A percentile compares a stretch with the other conserved stretches of the same genome.
phyloP scores from a whole-genome alignment of 2,797 vertebrate genomes.

The Meriones psammophilus region DNA sequence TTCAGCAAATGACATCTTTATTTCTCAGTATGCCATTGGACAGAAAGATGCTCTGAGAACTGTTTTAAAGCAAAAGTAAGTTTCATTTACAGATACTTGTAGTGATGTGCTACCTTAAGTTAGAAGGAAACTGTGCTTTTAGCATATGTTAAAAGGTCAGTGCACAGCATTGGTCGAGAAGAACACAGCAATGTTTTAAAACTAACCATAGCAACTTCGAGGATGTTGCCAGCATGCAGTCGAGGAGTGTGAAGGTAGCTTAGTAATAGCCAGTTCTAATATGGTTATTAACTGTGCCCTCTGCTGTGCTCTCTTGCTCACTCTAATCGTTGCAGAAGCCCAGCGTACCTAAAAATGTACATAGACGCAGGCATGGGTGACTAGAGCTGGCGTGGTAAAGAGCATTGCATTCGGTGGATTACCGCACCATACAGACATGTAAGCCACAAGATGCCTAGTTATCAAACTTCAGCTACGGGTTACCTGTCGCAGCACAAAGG shows the following conservation, averaged over 20 bases:
- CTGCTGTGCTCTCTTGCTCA: background rate
- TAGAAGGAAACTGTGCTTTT: background rate
- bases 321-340: background rate
- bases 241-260: background rate
- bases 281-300: background rate
- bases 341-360: background rate
- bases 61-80: slow-evolving; percentile 89
- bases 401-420: background rate
- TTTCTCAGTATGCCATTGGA: slow-evolving; percentile 91
- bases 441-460: background rate
- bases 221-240: background rate
- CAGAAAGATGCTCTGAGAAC: slow-evolving; percentile 91
- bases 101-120: background rate
- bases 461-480: background rate
- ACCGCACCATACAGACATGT: background rate
- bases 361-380: background rate
- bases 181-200: background rate
- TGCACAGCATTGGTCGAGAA: background rate
- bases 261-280: background rate
- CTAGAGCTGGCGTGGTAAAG: background rate
- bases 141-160: background rate
- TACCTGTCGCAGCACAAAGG: slow-evolving; percentile 1
- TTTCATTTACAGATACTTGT: slow-evolving; percentile 58
- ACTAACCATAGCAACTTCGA: background rate
- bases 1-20: slow-evolving; percentile 90